These are phyloP conservation scores for Apogon hyalosoma DNA, from an alignment of 2,797 vertebrate genomes.

Conservation along the genomic window DNA sequence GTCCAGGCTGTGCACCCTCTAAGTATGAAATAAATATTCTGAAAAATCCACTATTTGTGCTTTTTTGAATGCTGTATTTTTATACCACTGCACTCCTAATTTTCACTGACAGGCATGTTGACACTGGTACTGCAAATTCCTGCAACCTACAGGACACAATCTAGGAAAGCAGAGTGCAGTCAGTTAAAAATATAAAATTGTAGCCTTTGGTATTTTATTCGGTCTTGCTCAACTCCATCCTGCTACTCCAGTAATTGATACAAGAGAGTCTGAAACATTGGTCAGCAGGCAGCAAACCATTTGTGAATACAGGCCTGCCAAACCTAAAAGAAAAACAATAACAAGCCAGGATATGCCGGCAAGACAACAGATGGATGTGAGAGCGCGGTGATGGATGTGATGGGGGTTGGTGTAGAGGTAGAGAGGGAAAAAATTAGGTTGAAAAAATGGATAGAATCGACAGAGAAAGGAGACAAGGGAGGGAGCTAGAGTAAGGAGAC, in stretches of 20 bases:
- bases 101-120: neutral
- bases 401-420: constrained; percentile 54
- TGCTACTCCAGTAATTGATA: constrained; percentile 74
- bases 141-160: constrained; percentile 6
- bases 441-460: constrained; percentile 56
- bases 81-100: constrained; percentile 1
- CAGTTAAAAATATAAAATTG: constrained; percentile 41
- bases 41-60: too few relatives aligned
- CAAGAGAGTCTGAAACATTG: constrained; percentile 70
- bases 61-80: neutral
- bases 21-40: too few relatives aligned
- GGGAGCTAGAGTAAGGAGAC: constrained; percentile 56
- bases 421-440: constrained; percentile 63
- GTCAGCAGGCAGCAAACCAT: constrained; percentile 76
- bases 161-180: constrained; percentile 9
- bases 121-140: neutral
- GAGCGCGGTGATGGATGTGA: constrained; percentile 71
- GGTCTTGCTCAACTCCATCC: constrained; percentile 45
- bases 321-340: constrained; percentile 77
- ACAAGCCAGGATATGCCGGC: constrained; percentile 54
- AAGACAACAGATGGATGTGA: constrained; percentile 72
- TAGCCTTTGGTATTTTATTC: constrained; percentile 53
- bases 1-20: too few relatives aligned
- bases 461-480: constrained; percentile 56
- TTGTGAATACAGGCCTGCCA: constrained; percentile 73